phyloP scores from a whole-genome alignment of 2,797 vertebrate genomes.

The Cryptoprocta ferox region DNA sequence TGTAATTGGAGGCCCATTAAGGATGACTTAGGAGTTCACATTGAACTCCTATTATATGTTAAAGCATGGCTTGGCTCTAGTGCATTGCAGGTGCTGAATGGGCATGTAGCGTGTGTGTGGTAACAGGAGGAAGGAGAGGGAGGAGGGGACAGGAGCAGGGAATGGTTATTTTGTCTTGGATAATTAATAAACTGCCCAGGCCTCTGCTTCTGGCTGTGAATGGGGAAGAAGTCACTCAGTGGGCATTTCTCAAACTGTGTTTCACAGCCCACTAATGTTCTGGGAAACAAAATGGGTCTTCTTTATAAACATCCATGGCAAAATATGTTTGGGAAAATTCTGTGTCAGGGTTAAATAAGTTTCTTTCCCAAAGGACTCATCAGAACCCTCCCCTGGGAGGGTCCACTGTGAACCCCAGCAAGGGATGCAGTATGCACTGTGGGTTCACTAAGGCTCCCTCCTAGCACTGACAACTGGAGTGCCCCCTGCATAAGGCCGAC shows the following conservation, averaged over 20 bases:
- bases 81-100: background rate
- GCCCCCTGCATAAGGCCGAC: background rate
- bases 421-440: background rate
- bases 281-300: background rate
- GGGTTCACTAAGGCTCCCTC: background rate
- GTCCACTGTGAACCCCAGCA: background rate
- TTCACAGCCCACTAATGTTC: background rate
- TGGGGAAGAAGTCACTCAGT: rapidly evolving
- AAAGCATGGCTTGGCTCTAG: rapidly evolving
- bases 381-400: background rate
- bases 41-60: background rate
- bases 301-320: background rate
- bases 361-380: background rate
- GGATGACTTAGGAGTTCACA: background rate
- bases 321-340: background rate
- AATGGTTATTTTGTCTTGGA: background rate
- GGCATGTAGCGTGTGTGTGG: rapidly evolving
- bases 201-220: background rate
- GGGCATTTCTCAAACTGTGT: background rate
- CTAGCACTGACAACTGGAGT: too few species aligned
- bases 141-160: background rate
- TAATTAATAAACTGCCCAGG: background rate
- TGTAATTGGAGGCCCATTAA: background rate
- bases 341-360: background rate
- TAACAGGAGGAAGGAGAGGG: rapidly evolving